Conservation (phyloP, 2,113 vertebrate species). For the Zapus hudsonius region DNA sequence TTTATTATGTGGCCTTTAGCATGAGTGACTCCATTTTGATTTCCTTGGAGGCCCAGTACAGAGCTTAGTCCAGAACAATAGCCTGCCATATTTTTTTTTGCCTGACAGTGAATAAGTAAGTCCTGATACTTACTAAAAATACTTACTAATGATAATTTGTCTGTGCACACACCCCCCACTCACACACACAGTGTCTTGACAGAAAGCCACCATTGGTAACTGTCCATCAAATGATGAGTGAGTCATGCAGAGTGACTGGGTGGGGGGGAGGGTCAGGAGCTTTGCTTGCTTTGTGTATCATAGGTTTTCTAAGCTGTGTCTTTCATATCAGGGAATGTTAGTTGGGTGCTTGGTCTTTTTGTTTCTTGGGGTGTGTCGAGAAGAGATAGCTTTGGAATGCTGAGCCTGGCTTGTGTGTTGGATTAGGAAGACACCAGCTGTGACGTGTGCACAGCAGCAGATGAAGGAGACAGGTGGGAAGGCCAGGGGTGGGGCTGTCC, state of each 20-base stretch:
- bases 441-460: accelerated
- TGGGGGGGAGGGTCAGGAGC: not conserved
- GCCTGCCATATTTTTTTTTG: not conserved
- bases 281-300: no score
- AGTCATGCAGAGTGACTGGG: accelerated
- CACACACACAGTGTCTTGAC: not conserved
- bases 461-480: not conserved
- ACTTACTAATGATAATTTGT: no score
- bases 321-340: not conserved
- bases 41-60: not conserved
- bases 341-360: not conserved
- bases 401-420: not conserved
- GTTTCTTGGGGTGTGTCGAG: not conserved
- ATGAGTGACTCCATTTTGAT: not conserved
- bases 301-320: not conserved
- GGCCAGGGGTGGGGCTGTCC: no score
- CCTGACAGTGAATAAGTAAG: not conserved
- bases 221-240: not conserved
- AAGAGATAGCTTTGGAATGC: not conserved
- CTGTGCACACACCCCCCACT: accelerated
- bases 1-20: not conserved
- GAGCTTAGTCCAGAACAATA: not conserved
- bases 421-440: not conserved
- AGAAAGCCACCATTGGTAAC: not conserved
- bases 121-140: not conserved